phyloP scores from a whole-genome alignment of 2,113 vertebrate species.

The Lepisosteus osseus region DNA sequence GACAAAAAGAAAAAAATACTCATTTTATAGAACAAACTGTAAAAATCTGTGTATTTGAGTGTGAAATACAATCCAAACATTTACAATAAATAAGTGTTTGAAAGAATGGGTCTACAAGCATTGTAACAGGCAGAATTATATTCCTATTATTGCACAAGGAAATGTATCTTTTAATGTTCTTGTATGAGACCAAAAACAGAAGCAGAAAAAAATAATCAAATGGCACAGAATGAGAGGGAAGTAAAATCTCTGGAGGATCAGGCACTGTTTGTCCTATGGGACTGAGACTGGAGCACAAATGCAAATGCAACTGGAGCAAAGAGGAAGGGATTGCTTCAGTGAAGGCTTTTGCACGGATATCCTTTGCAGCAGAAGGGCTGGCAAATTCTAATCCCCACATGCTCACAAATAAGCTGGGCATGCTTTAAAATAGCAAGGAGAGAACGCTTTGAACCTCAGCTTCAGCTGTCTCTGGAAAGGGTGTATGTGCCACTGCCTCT shows the following conservation, averaged over 20 bases:
- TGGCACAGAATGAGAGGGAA: background rate
- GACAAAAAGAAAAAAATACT: too few species aligned
- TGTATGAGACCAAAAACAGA: background rate
- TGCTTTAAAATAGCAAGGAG: conserved; percentile 10
- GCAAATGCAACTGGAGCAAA: conserved; percentile 20
- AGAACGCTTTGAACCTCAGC: conserved; percentile 48
- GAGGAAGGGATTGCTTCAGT: conserved; percentile 18
- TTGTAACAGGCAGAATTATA: conserved; percentile 2
- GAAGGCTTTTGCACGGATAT: conserved; percentile 29
- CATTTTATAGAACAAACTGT: too few species aligned
- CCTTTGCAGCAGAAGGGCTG: conserved; percentile 32
- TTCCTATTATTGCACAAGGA: conserved; percentile 17
- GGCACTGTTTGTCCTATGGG: conserved; percentile 9
- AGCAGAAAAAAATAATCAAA: too few species aligned
- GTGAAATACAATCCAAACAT: too few species aligned
- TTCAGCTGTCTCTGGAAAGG: conserved; percentile 57
- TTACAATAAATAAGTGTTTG: conserved; percentile 5
- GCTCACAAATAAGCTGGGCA: conserved; percentile 30
- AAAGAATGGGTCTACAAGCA: conserved; percentile 9
- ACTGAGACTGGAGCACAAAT: conserved; percentile 8
- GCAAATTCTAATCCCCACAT: conserved; percentile 32
- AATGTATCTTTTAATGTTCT: background rate
- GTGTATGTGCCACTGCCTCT: conserved; percentile 34
- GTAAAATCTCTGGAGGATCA: background rate
- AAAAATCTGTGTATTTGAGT: too few species aligned